Evolutionary conservation across 2,113 vertebrate genomes (phyloP), one percentile per base, ranked within the genome.

Genomic region (Plectropomus leopardus): DNA sequence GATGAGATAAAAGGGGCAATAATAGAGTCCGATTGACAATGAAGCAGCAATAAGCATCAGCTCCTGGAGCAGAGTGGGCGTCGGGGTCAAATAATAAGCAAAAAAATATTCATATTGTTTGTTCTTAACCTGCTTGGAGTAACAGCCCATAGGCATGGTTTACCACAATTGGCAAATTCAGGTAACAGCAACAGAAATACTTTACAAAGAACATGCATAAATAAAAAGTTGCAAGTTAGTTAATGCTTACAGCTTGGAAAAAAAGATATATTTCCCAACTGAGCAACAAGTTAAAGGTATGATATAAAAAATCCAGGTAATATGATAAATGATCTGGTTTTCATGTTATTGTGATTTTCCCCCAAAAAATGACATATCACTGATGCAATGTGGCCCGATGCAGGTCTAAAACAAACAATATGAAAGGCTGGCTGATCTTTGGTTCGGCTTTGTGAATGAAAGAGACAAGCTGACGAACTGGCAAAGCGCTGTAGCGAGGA

Each of bases 31-130:
- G 54, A 32, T 60, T 59, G 53, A 70, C 36, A 50, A 11, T 21
- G 21, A 83, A 80, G 77, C 78, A 26, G 58, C 48, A n/a, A 24
- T 24, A 74, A 57, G 48, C 58, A 15, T 65, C 55, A 73, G 70
- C 76, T 54, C 36, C 68, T 40, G 36, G 8, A 40, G 36, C 36
- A 14, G 17, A 42, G 4, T 21, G 30, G 58, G 26, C 7, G 13
- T 57, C 5, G 2, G 9, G 7, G 53, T 36, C 13, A 36, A 67
- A 36, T 24, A 57, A 42, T 5, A 24, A 19, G 7, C 11, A 44
- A 21, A 36, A n/a, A 44, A n/a, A 24, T 17, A 19, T 57, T 44
- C 8, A 16, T 19, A 26, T 21, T 34, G 57, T 73, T 73, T 63
- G 45, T 63, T 73, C 24, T 68, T 7, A 53, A 28, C 68, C 30